Percentiles rank a stretch among this genome's conserved stretches.
These are phyloP conservation scores for Drosophila lutescens DNA, from an alignment of 2,888 invertebrate genomes.

Conservation along the genomic window DNA sequence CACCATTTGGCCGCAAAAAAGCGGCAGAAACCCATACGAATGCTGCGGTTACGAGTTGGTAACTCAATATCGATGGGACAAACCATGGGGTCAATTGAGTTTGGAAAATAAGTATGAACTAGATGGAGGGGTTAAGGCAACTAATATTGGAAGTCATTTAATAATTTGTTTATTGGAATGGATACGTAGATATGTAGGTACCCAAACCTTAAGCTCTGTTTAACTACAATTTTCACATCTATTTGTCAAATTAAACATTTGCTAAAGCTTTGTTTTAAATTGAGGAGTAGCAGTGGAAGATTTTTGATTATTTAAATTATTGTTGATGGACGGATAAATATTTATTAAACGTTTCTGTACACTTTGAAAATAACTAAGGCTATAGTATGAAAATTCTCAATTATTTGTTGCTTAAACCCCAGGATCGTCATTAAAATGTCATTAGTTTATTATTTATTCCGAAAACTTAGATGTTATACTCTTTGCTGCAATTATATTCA, in stretches of 20 bases:
- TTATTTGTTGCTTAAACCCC: too few relatives aligned
- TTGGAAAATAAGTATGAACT: not conserved
- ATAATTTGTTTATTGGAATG: too few relatives aligned
- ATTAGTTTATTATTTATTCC: too few relatives aligned
- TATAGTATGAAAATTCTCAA: too few relatives aligned
- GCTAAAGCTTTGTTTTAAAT: not conserved
- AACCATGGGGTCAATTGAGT: slow-evolving; percentile 8
- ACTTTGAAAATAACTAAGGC: not conserved
- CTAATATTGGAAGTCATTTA: not conserved
- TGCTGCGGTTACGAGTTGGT: slow-evolving; percentile 31
- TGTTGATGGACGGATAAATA: not conserved
- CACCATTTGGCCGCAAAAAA: slow-evolving; percentile 23
- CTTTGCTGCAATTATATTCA: too few relatives aligned
- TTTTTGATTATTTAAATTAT: slow-evolving; percentile 1
- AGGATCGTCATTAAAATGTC: too few relatives aligned
- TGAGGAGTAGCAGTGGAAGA: not conserved
- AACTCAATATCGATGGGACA: slow-evolving; percentile 25
- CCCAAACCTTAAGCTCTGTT: not conserved
- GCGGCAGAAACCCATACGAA: slow-evolving; percentile 33
- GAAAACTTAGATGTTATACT: too few relatives aligned
- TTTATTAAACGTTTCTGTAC: not conserved
- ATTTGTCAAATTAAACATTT: slow-evolving; percentile 18
- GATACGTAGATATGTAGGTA: not conserved
- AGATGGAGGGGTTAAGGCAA: not conserved
- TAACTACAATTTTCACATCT: slow-evolving; percentile 16